Percentiles rank a stretch among this genome's conserved stretches.
Evolutionary conservation across 2,888 invertebrate genomes (phyloP).

Genomic region (Leptura quadrifasciata): DNA sequence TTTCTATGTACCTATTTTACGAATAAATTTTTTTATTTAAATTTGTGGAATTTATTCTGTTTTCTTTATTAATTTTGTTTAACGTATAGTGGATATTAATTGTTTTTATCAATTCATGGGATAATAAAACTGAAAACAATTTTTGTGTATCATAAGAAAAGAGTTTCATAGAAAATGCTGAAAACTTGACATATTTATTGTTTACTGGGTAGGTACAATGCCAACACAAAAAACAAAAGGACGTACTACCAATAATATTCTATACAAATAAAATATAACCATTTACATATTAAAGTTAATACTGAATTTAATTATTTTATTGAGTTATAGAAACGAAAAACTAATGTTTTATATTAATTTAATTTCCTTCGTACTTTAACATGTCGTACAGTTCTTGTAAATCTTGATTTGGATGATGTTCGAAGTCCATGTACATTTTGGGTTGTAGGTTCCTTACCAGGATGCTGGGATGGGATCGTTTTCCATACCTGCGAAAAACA

Average conservation of each 20-base stretch:
- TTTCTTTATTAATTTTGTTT: no score
- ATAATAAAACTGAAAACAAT: neutral
- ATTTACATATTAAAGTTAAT: constrained; percentile 37
- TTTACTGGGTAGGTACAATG: constrained; percentile 23
- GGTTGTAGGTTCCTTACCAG: constrained; percentile 46
- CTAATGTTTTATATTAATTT: neutral
- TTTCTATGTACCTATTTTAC: neutral
- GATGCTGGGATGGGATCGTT: constrained; percentile 46
- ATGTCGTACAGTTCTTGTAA: constrained; percentile 42
- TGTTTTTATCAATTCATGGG: neutral
- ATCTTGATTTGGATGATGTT: constrained; percentile 35
- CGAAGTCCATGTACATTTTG: constrained; percentile 37
- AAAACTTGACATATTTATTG: constrained; percentile 37
- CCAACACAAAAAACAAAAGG: constrained; percentile 15
- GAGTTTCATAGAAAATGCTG: constrained; percentile 30
- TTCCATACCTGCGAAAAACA: constrained; percentile 49
- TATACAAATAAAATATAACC: constrained; percentile 31
- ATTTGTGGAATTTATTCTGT: neutral
- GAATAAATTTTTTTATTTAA: neutral
- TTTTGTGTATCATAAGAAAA: neutral
- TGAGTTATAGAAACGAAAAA: constrained; percentile 35
- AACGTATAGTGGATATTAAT: no score
- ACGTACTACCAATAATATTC: neutral
- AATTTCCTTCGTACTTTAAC: constrained; percentile 35
- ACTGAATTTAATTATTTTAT: constrained; percentile 37